A percentile compares a stretch with the other conserved stretches of the same genome.
Evolutionary conservation across 2,888 invertebrate genomes (phyloP).

Genomic region (Ennomos erosarius): DNA sequence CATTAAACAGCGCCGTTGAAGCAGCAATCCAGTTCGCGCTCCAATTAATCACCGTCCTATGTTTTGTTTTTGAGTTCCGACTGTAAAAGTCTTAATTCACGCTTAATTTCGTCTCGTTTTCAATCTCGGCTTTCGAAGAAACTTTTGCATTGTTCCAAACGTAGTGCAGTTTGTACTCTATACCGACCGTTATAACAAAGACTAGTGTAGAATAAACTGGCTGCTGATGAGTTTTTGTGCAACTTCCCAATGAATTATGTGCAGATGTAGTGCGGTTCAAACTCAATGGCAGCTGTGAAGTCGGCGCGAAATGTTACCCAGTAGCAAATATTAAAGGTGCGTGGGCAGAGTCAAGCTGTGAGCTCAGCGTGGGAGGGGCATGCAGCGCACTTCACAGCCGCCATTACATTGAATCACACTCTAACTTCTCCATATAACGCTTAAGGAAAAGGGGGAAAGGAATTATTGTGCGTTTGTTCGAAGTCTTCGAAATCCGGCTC

Average conservation of each 20-base stretch:
- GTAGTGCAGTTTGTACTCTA: conserved; percentile 53
- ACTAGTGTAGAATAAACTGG: conserved; percentile 62
- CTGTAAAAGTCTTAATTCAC: conserved; percentile 62
- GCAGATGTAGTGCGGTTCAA: too few relatives aligned
- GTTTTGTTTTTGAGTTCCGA: conserved; percentile 57
- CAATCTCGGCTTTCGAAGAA: conserved; percentile 63
- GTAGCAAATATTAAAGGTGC: too few relatives aligned
- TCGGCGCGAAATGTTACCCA: too few relatives aligned
- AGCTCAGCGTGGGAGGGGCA: too few relatives aligned
- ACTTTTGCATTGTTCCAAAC: conserved; percentile 60
- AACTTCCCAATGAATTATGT: conserved; percentile 54
- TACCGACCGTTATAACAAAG: conserved; percentile 56
- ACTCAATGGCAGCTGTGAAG: too few relatives aligned
- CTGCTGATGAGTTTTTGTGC: conserved; percentile 55
- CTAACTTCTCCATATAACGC: conserved; percentile 43
- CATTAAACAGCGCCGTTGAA: conserved; percentile 15
- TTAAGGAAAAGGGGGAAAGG: conserved; percentile 49
- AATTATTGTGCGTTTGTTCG: conserved; percentile 44
- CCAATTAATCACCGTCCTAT: conserved; percentile 46
- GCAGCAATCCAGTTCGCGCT: conserved; percentile 19
- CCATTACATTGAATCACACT: too few relatives aligned
- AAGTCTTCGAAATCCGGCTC: conserved; percentile 34
- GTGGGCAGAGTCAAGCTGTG: too few relatives aligned
- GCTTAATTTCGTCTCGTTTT: conserved; percentile 66
- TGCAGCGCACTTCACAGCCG: too few relatives aligned